These are phyloP conservation scores for Noctua janthina DNA, from an alignment of 2,888 invertebrate genomes.

Conservation along the genomic window DNA sequence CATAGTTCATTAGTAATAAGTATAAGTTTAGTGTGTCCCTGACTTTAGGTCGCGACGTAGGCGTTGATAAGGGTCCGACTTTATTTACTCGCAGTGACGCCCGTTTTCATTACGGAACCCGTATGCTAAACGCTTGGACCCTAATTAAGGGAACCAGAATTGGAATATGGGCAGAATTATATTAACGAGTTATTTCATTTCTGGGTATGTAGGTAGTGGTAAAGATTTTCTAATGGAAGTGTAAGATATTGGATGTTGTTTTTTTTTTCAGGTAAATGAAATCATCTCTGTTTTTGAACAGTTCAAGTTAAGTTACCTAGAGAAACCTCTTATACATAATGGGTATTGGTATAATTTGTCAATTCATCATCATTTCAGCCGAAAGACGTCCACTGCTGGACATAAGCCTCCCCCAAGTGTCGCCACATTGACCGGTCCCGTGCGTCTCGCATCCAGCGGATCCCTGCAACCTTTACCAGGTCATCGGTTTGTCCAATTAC, in stretches of 20 bases:
- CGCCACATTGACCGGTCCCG: no score
- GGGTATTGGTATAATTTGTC: no score
- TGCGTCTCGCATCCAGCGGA: no score
- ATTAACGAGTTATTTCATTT: conserved; percentile 59
- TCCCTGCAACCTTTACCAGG: no score
- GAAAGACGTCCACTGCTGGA: no score
- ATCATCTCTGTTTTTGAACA: no score
- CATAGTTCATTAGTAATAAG: conserved; percentile 58
- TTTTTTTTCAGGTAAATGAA: not conserved
- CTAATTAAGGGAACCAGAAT: conserved; percentile 72
- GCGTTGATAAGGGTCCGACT: conserved; percentile 74
- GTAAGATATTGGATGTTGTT: not conserved
- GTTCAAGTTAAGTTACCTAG: no score
- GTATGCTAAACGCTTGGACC: conserved; percentile 70
- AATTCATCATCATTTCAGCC: no score
- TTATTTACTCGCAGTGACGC: conserved; percentile 72
- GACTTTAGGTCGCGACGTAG: conserved; percentile 57
- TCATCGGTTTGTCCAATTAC: no score
- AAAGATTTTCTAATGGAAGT: conserved; percentile 15
- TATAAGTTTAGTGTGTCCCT: conserved; percentile 57
- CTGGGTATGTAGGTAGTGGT: conserved; percentile 2
- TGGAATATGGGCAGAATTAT: conserved; percentile 63
- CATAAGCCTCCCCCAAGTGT: no score
- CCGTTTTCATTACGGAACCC: conserved; percentile 68
- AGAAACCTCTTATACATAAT: no score